Evolutionary conservation across 2,888 invertebrate genomes (phyloP).

Genomic region (Lithophane ornitopus): DNA sequence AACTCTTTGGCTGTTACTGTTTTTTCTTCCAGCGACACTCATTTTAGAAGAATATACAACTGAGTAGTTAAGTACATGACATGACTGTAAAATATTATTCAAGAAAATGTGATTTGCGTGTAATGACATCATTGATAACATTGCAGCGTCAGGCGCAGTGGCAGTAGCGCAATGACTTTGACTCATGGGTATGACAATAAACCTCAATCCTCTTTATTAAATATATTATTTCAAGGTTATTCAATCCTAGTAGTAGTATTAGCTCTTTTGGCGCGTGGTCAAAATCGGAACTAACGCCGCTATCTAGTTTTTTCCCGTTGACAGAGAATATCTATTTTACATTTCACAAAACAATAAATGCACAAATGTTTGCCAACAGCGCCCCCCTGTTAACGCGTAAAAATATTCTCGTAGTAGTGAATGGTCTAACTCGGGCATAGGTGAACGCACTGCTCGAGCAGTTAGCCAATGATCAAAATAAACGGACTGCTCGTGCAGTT

Average conservation of each 20-base stretch:
- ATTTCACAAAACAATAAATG: not conserved
- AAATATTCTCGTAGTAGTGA: not conserved
- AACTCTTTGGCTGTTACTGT: not conserved
- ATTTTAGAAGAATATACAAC: conserved; percentile 16
- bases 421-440: not conserved
- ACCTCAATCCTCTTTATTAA: not conserved
- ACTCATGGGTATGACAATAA: not conserved
- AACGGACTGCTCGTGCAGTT: no score
- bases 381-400: not conserved
- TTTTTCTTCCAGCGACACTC: not conserved
- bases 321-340: not conserved
- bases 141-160: conserved; percentile 7
- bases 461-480: no score
- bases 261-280: not conserved
- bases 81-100: not conserved
- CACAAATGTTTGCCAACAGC: not conserved
- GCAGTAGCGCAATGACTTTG: not conserved
- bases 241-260: not conserved
- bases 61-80: not conserved
- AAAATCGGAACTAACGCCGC: not conserved
- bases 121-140: conserved; percentile 5
- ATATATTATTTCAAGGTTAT: not conserved
- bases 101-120: not conserved
- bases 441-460: no score
- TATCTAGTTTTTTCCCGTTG: not conserved